Base-by-base conservation (phyloP, 2,113 vertebrate genomes). In the Prochilodus magdalenae region DNA sequence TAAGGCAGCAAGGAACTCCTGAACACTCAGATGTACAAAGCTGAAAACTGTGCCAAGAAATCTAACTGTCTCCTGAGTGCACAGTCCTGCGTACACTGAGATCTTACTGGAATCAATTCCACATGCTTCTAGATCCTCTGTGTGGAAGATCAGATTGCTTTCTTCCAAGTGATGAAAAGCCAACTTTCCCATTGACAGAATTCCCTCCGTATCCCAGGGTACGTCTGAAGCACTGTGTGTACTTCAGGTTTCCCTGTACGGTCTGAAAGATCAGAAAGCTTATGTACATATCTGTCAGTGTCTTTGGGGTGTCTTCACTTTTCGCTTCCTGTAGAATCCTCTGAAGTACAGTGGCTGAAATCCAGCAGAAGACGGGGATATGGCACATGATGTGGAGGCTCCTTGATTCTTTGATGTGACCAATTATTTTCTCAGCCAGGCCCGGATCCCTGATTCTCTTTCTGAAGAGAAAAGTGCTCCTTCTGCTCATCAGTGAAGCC, bases 231-330 rank as follows among this genome's bases (percentile, higher is more conserved):
- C n/a, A n/a, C n/a, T n/a, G n/a, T n/a, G 44, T 53, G 55, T 82
- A 82, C 27, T 82, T 82, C n/a, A 27, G 10, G 16, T 59, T 30
- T 36, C 73, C 75, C 63, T 82, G 80, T 47, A 69, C 18, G 2
- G 59, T 72, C 78, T 80, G 78, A 72, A 80, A 80, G 55, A 59
- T 70, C 5, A 80, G 36, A 33, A 73, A 80, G 10, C 59, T 27
- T 51, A 67, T 80, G 78, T 72, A 80, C 78, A 80, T 80, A 7
- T 81, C 70, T 11, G 79, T 81, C 79, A 81, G 79, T 59, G 79
- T 78, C n/a, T n/a, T n/a, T n/a, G n/a, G n/a, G n/a, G n/a, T n/a
- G n/a, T n/a, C n/a, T n/a, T n/a, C n/a, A n/a, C n/a, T n/a, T n/a
- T n/a, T n/a, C n/a, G n/a, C n/a, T n/a, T n/a, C n/a, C n/a, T n/a